A percentile compares a stretch with the other conserved stretches of the same genome.
Conservation (phyloP, 2,113 vertebrate genomes). For the Sander vitreus region DNA sequence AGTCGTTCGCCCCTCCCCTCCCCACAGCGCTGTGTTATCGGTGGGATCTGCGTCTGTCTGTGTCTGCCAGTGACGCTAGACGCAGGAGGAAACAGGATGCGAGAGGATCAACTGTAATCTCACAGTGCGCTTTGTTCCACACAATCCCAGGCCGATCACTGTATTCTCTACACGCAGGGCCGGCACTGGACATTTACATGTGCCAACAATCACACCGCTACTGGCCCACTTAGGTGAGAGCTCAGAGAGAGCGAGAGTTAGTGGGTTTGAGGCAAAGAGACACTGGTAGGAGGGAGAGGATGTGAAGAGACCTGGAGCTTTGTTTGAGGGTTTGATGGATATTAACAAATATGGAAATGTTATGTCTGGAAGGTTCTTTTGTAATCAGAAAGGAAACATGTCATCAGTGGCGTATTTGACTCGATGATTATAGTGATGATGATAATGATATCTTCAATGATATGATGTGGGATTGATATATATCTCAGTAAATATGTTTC, state of each 20-base stretch:
- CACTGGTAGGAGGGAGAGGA: conserved; percentile 30
- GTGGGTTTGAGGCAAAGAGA: conserved; percentile 40
- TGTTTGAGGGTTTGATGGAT: conserved; percentile 49
- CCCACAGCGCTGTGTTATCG: conserved; percentile 68
- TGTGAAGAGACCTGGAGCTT: conserved; percentile 46
- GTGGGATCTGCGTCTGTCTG: conserved; percentile 78
- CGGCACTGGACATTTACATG: conserved; percentile 75
- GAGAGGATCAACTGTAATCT: conserved; percentile 83
- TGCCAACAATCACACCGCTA: conserved; percentile 78
- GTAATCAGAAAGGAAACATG: conserved; percentile 59
- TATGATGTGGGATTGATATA: conserved; percentile 51
- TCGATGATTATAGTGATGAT: conserved; percentile 69
- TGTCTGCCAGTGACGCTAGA: conserved; percentile 75
- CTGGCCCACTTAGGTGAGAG: conserved; percentile 62
- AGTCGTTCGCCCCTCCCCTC: conserved; percentile 21
- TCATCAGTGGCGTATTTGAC: conserved; percentile 67
- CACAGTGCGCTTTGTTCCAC: conserved; percentile 78
- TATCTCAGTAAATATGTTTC: conserved; percentile 64
- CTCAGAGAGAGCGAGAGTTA: conserved; percentile 29
- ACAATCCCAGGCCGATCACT: conserved; percentile 77
- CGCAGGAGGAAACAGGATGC: conserved; percentile 82
- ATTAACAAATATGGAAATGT: conserved; percentile 58
- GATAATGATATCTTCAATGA: conserved; percentile 59
- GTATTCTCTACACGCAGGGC: conserved; percentile 73
- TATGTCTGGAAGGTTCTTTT: conserved; percentile 48